Conservation (phyloP, 2,797 vertebrate genomes). For the Stomatorhinus walkeri region DNA sequence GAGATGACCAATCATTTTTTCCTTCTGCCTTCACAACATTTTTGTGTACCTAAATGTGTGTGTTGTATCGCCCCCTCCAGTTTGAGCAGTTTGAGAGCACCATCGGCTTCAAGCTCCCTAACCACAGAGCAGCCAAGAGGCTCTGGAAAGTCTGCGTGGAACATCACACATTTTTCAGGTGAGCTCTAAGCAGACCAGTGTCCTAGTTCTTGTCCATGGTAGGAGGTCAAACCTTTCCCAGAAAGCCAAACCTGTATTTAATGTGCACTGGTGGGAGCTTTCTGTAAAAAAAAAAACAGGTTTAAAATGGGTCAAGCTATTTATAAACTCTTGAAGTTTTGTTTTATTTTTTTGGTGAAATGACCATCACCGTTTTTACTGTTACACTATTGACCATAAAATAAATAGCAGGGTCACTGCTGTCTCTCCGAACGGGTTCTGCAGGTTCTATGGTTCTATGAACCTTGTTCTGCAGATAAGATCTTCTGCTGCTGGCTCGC, state of each 20-base stretch:
- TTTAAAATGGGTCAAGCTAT: not conserved
- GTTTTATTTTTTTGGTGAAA: not conserved
- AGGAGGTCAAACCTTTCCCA: not conserved
- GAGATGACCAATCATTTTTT: not conserved
- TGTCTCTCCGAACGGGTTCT: not conserved
- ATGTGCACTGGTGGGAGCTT: not conserved
- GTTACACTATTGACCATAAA: not conserved
- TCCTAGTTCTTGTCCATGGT: not conserved
- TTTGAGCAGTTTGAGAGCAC: conserved; percentile 98
- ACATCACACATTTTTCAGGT: conserved; percentile 98
- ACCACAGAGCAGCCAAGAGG: conserved; percentile 91
- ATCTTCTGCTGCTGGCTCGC: not conserved
- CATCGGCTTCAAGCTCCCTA: conserved; percentile 95
- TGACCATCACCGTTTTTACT: not conserved
- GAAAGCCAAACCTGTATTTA: not conserved
- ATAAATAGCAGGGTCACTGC: not conserved
- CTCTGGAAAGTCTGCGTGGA: conserved; percentile 98
- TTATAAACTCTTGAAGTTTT: not conserved
- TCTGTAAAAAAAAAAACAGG: not conserved
- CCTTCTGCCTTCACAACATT: not conserved
- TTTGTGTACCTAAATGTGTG: not conserved
- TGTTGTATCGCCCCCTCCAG: conserved; percentile 53
- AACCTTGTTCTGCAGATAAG: not conserved
- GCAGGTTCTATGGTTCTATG: no score
- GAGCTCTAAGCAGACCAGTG: conserved; percentile 23